Evolutionary conservation across 2,113 vertebrate genomes (phyloP).

Genomic region (Leptocoma aspasia): DNA sequence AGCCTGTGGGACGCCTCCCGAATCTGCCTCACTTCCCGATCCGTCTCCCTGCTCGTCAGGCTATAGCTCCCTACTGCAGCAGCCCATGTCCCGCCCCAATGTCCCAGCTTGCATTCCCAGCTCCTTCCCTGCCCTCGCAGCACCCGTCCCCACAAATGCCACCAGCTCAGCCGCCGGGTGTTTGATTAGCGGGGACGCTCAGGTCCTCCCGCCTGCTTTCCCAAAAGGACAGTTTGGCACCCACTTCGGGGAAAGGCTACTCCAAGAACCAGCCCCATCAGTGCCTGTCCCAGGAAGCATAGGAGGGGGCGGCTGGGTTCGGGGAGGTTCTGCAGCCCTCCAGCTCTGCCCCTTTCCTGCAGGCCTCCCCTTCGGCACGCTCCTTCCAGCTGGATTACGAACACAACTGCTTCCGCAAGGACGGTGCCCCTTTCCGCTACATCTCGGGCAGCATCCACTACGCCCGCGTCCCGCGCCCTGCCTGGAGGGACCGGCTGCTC

Average conservation of each 20-base stretch:
- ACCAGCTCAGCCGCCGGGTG: not conserved
- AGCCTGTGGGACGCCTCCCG: not conserved
- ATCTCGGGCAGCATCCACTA: constrained; percentile 95
- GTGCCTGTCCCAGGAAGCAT: not conserved
- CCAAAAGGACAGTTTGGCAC: rapidly evolving
- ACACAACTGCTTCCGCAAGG: constrained; percentile 83
- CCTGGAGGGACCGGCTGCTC: constrained; percentile 90
- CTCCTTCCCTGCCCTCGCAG: not conserved
- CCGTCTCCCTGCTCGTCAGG: not conserved
- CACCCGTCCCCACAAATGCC: rapidly evolving
- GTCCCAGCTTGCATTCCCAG: not conserved
- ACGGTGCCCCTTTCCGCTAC: constrained; percentile 86
- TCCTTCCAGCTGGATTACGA: constrained; percentile 86
- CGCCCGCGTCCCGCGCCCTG: constrained; percentile 81
- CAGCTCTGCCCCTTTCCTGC: not conserved
- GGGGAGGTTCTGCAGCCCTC: not conserved
- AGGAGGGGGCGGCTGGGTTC: not conserved
- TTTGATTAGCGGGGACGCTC: not conserved
- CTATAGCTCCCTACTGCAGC: not conserved
- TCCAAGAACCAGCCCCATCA: not conserved
- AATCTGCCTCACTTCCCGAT: not conserved
- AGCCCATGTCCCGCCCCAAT: rapidly evolving
- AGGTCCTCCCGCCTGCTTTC: not conserved
- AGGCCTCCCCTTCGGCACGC: constrained; percentile 10
- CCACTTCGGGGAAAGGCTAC: not conserved